These are phyloP conservation scores for Carpatolechia fugitivella DNA, from an alignment of 2,888 invertebrate species.

Conservation along the genomic window DNA sequence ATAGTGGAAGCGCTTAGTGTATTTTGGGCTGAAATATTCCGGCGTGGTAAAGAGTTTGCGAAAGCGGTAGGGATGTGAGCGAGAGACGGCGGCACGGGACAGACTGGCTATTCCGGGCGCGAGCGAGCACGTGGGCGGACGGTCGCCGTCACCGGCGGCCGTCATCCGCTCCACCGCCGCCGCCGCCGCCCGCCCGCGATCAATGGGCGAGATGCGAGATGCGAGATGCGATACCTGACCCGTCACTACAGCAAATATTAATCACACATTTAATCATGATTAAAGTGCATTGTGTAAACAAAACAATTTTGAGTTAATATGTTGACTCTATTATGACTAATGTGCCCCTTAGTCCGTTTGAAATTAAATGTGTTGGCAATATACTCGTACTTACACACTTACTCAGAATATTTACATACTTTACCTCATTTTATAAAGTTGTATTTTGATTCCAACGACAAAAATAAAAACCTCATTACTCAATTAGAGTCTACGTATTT, in stretches of 20 bases:
- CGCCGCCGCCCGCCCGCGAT: conserved; percentile 53
- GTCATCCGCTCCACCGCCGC: conserved; percentile 51
- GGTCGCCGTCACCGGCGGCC: conserved; percentile 27
- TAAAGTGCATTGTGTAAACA: too few relatives aligned
- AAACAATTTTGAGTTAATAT: too few relatives aligned
- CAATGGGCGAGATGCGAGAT: conserved; percentile 52
- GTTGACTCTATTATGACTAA: too few relatives aligned
- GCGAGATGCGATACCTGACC: conserved; percentile 16
- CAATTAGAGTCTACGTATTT: too few relatives aligned
- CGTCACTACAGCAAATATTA: conserved; percentile 4
- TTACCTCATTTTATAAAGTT: too few relatives aligned
- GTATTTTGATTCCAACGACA: too few relatives aligned
- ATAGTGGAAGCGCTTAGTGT: neutral
- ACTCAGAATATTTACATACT: too few relatives aligned
- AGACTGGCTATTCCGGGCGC: conserved; percentile 73
- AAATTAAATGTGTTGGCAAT: too few relatives aligned
- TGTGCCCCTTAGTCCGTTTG: too few relatives aligned
- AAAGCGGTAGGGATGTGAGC: conserved; percentile 41
- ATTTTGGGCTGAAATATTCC: neutral
- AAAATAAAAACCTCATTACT: too few relatives aligned
- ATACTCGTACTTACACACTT: too few relatives aligned
- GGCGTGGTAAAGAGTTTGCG: conserved; percentile 15
- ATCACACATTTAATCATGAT: neutral
- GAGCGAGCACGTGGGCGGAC: conserved; percentile 67
- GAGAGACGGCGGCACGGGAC: conserved; percentile 52